Percentiles rank a stretch among this genome's conserved stretches.
phyloP scores from a whole-genome alignment of 1,140 invertebrate genomes.

The Pogonomyrmex barbatus region DNA sequence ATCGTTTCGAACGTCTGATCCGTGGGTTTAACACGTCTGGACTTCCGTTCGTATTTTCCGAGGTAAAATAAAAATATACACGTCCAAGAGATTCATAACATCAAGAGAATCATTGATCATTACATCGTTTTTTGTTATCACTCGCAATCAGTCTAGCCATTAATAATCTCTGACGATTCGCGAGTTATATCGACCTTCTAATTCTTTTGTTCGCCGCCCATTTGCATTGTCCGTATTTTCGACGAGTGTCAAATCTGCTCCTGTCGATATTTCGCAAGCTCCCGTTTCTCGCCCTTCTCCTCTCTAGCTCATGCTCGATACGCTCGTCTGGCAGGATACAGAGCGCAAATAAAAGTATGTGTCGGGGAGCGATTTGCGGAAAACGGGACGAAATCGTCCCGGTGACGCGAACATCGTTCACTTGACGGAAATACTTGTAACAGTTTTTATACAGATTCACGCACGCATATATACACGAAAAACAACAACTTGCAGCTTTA shows the following conservation, averaged over 20 bases:
- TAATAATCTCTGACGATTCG: conserved; percentile 34
- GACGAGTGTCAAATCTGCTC: conserved; percentile 33
- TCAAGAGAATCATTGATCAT: background rate
- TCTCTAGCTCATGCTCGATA: background rate
- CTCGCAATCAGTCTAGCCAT: conserved; percentile 33
- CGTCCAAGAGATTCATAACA: background rate
- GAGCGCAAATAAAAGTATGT: conserved; percentile 29
- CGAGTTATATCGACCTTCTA: conserved; percentile 17
- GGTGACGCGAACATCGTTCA: conserved; percentile 4
- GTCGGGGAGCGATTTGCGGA: background rate
- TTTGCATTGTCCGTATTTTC: conserved; percentile 25
- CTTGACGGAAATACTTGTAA: conserved; percentile 31
- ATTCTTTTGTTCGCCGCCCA: conserved; percentile 37
- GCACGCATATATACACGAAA: background rate
- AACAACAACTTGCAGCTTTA: background rate
- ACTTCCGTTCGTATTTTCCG: no score
- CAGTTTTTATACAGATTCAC: conserved; percentile 8
- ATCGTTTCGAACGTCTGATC: background rate
- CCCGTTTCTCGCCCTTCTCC: no score
- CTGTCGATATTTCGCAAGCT: conserved; percentile 22
- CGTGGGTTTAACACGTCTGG: background rate
- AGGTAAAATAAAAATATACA: background rate
- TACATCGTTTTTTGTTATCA: background rate
- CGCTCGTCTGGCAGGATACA: background rate
- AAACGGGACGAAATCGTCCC: conserved; percentile 12